A percentile compares a stretch with the other conserved stretches of the same genome.
phyloP scores from a whole-genome alignment of 2,797 vertebrate genomes.

The Coluber constrictor region DNA sequence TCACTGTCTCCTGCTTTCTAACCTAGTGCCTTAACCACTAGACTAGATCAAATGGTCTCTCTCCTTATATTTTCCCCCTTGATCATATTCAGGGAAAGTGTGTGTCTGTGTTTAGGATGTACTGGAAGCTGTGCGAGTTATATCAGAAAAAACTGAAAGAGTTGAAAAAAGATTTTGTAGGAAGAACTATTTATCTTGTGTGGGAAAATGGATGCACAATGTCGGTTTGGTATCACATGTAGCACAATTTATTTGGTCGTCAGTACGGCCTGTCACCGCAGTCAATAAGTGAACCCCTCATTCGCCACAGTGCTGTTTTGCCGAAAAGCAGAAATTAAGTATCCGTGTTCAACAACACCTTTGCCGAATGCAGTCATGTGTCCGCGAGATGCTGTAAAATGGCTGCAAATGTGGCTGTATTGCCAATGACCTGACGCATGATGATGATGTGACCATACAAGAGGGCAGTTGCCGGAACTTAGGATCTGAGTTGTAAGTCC shows the following conservation, averaged over 20 bases:
- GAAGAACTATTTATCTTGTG: not conserved
- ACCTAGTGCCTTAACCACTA: not conserved
- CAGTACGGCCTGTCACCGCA: not conserved
- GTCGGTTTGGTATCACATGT: constrained; percentile 36
- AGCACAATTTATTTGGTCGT: constrained; percentile 22
- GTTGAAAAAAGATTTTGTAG: constrained; percentile 23
- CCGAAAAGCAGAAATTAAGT: not conserved
- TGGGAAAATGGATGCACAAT: constrained; percentile 22
- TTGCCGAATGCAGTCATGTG: not conserved
- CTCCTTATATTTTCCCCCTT: not conserved
- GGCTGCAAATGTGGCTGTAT: not conserved
- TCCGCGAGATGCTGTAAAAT: not conserved
- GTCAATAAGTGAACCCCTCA: not conserved
- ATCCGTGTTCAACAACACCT: not conserved
- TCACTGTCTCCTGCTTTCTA: not conserved
- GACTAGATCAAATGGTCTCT: not conserved
- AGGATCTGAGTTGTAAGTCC: not conserved
- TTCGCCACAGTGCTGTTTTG: not conserved
- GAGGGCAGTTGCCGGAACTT: not conserved
- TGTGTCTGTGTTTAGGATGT: constrained; percentile 24
- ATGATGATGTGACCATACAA: not conserved
- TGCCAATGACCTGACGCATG: not conserved
- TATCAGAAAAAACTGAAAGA: constrained; percentile 40
- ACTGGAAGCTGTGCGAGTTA: constrained; percentile 29
- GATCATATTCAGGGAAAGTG: not conserved